These are phyloP conservation scores for Ibycter americanus DNA, from an alignment of 2,797 vertebrate species.

Conservation along the genomic window DNA sequence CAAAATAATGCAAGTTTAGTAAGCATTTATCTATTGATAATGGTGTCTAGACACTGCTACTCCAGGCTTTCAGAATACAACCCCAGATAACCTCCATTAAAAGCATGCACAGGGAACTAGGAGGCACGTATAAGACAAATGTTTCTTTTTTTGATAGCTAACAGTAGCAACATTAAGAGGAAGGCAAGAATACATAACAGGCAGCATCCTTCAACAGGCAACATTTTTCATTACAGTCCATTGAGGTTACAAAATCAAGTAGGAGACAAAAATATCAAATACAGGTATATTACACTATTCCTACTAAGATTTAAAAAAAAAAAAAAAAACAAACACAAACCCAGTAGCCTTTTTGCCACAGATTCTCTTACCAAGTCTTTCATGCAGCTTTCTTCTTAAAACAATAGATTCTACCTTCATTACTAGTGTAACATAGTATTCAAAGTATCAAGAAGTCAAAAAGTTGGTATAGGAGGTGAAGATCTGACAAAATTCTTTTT, in stretches of 20 bases:
- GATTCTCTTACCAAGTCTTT: background rate
- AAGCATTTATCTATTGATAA: background rate
- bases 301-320: background rate
- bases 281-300: background rate
- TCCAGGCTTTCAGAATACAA: background rate
- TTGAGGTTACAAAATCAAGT: background rate
- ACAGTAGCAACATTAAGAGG: rapidly evolving
- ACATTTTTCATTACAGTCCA: background rate
- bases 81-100: background rate
- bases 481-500: background rate
- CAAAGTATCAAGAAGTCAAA: background rate
- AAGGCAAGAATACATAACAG: background rate
- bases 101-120: background rate
- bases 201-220: background rate
- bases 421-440: background rate
- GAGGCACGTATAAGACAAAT: background rate
- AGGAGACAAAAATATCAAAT: background rate
- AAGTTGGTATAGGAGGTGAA: background rate
- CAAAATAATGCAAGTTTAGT: background rate
- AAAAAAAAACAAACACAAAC: background rate
- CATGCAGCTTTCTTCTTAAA: background rate
- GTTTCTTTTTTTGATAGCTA: background rate
- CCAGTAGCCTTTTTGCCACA: background rate
- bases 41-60: rapidly evolving
- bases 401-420: background rate